These are phyloP conservation scores for Rhinolophus ferrumequinum DNA, from an alignment of 2,113 vertebrate genomes.

Conservation along the genomic window DNA sequence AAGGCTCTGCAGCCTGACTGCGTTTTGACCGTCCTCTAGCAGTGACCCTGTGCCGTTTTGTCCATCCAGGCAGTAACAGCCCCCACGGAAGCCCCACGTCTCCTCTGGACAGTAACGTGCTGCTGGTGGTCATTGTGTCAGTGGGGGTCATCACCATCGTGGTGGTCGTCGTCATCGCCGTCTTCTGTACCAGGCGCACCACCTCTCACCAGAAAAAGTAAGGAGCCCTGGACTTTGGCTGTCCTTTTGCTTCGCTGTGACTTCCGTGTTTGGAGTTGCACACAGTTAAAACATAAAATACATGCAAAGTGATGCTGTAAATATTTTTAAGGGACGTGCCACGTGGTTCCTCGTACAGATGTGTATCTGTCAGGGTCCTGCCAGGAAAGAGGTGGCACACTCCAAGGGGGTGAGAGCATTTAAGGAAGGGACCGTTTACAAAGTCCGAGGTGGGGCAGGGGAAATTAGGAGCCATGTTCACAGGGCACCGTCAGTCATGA, in stretches of 20 bases:
- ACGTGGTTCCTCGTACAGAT: neutral
- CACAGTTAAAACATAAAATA: neutral
- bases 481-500: neutral
- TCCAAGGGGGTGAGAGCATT: neutral
- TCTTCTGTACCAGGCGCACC: constrained; percentile 95
- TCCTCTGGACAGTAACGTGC: constrained; percentile 90
- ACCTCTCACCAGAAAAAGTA: constrained; percentile 99
- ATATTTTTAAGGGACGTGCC: neutral
- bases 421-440: neutral
- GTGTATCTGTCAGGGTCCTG: neutral
- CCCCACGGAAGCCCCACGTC: constrained; percentile 89
- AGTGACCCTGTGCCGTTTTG: neutral
- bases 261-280: neutral
- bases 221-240: constrained; percentile 25
- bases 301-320: neutral
- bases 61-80: constrained; percentile 90
- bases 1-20: neutral
- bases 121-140: constrained; percentile 96
- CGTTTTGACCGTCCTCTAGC: neutral
- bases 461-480: neutral
- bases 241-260: neutral
- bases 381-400: neutral
- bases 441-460: neutral
- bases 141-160: constrained; percentile 96
- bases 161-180: constrained; percentile 94